Conservation (phyloP, 2,113 vertebrate genomes). For the Chaetodon auriga region DNA sequence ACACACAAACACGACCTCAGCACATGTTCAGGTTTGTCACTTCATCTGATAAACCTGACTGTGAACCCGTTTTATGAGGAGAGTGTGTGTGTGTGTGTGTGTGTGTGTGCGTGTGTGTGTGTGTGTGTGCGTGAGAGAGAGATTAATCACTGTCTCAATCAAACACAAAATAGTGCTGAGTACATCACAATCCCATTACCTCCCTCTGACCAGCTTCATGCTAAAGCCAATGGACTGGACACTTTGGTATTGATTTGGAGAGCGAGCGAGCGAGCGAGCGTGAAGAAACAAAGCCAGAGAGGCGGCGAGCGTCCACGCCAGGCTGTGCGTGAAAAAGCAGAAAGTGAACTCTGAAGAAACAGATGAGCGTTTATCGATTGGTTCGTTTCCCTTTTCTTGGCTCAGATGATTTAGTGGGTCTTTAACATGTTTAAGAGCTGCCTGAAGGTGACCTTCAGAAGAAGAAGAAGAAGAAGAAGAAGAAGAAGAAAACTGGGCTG, state of each 20-base stretch:
- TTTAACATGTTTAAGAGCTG: constrained; percentile 42
- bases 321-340: constrained; percentile 19
- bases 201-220: constrained; percentile 42
- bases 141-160: constrained; percentile 37
- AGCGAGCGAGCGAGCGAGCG: background rate
- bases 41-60: constrained; percentile 17
- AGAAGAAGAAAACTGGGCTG: background rate
- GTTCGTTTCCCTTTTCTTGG: constrained; percentile 45
- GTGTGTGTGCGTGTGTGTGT: background rate
- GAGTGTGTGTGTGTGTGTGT: background rate
- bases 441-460: constrained; percentile 28
- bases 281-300: background rate
- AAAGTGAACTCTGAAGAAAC: constrained; percentile 48
- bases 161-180: constrained; percentile 49
- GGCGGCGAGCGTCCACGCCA: background rate
- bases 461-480: background rate
- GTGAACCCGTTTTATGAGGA: background rate
- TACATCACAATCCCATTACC: constrained; percentile 60
- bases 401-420: constrained; percentile 57
- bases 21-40: background rate
- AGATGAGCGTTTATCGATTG: constrained; percentile 64
- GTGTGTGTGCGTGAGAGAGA: background rate
- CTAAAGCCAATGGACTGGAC: constrained; percentile 59
- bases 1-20: background rate
- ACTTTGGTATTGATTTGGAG: constrained; percentile 47